Evolutionary conservation across 1,140 invertebrate species (phyloP).

Genomic region (Magallana gigas): DNA sequence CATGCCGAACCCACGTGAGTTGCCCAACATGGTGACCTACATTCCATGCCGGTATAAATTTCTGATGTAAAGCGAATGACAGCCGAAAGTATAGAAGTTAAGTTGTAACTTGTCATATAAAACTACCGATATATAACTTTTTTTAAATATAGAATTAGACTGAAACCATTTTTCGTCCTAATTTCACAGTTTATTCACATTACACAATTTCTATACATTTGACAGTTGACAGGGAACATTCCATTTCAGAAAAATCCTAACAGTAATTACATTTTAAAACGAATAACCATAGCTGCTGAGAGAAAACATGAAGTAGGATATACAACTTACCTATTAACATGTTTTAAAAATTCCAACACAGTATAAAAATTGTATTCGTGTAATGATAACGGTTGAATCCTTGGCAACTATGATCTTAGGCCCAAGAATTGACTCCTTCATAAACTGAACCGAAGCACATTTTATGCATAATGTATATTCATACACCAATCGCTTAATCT

Average conservation of each 20-base stretch:
- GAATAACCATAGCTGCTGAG: not conserved
- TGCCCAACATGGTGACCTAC: conserved; percentile 42
- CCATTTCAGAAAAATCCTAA: not conserved
- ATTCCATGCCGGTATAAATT: conserved; percentile 28
- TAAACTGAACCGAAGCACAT: conserved; percentile 25
- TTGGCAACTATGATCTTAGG: conserved; percentile 46
- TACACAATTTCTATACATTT: not conserved
- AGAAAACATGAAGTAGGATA: not conserved
- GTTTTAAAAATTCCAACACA: conserved; percentile 38
- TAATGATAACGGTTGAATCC: conserved; percentile 24
- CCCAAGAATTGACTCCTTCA: conserved; percentile 40
- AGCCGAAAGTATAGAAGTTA: conserved; percentile 2
- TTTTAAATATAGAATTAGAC: not conserved
- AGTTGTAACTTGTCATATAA: not conserved
- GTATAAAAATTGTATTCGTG: not conserved
- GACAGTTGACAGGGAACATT: conserved; percentile 15
- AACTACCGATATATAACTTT: not conserved
- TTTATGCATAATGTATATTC: conserved; percentile 51
- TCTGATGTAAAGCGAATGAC: conserved; percentile 1
- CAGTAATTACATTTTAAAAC: not conserved
- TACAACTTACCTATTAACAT: not conserved
- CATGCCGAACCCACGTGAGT: conserved; percentile 35
- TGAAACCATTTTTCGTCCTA: too few relatives aligned
- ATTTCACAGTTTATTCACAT: not conserved
- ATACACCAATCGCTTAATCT: conserved; percentile 35